Base-by-base conservation (phyloP, 53 echinoderm and acorn worm genomes). In the Apostichopus leukothele region DNA sequence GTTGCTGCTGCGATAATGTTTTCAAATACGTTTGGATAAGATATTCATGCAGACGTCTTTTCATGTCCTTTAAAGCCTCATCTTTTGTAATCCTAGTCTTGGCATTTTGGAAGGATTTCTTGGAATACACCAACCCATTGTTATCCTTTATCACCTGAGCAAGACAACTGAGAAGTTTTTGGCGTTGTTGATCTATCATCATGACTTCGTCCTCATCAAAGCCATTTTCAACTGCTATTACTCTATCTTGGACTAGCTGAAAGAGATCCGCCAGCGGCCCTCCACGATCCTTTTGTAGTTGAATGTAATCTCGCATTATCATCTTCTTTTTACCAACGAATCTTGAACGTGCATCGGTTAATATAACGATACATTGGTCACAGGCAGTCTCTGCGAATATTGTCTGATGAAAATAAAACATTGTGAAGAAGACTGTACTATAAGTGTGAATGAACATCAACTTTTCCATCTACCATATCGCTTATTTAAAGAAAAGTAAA, bases 151-250 rank as follows among this genome's bases (percentile, higher is more conserved):
- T 63, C 4, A 84, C n/a, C 7, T 61, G 21, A 16, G 84, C 84
- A 60, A 84, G 67, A 9, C 4, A 60, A 7, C 0, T 21, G 2
- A 84, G 11, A 9, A 84, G 16, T 4, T 1, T 6, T 7, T 67
- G 26, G 5, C 67, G 84, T 1, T 84, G 84, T 0, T 61, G 53
- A 5, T 78, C 7, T 8, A 0, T 52, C 10, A 52, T 4, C 4
- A 78, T 9, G 1, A 27, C 14, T 11, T 66, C 9, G 9, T 60
- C 50, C 1, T 83, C 63, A 1, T 59, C 60, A 9, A 61, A 84
- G 1, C 4, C 10, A 14, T 84, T 84, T 67, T 84, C 84, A 7
- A 84, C 67, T 1, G 84, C 84, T 50, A 84, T 14, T 21, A 84
- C 51, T 63, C 84, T 61, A 4, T 84, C 1, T 22, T 25, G 11